phyloP scores from a whole-genome alignment of 2,113 vertebrate genomes.

The Strix uralensis region DNA sequence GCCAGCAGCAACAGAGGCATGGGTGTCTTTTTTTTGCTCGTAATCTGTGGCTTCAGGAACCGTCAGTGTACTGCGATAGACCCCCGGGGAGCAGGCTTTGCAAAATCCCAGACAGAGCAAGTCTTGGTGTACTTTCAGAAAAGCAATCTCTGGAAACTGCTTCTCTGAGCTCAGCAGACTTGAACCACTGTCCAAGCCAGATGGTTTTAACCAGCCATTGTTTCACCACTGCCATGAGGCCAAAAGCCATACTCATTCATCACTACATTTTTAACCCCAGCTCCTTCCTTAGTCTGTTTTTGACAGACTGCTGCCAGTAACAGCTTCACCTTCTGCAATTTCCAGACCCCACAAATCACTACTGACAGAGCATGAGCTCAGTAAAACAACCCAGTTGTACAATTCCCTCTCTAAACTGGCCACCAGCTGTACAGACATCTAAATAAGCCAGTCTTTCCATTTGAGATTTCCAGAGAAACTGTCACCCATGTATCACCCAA shows the following conservation, averaged over 20 bases:
- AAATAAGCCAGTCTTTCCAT: neutral
- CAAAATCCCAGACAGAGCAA: neutral
- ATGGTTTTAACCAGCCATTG: neutral
- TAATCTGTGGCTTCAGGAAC: neutral
- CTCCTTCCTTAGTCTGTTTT: neutral
- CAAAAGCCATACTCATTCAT: neutral
- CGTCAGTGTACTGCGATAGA: rapidly evolving
- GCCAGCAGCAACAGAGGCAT: rapidly evolving
- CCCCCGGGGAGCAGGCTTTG: neutral
- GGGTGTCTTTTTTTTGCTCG: neutral
- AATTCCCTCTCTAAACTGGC: neutral
- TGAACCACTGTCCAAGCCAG: neutral
- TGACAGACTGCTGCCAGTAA: neutral
- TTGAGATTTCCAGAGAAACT: neutral
- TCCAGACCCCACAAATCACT: neutral
- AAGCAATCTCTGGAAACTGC: neutral
- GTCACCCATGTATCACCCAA: neutral
- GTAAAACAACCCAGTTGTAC: neutral
- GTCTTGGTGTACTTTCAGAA: neutral
- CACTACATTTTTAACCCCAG: neutral
- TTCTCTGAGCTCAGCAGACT: neutral
- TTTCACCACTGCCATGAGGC: neutral
- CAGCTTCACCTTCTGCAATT: neutral
- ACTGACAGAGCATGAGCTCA: neutral
- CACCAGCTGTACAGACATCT: neutral